Conservation (phyloP, 2,888 invertebrate species). For the Limulus polyphemus region DNA sequence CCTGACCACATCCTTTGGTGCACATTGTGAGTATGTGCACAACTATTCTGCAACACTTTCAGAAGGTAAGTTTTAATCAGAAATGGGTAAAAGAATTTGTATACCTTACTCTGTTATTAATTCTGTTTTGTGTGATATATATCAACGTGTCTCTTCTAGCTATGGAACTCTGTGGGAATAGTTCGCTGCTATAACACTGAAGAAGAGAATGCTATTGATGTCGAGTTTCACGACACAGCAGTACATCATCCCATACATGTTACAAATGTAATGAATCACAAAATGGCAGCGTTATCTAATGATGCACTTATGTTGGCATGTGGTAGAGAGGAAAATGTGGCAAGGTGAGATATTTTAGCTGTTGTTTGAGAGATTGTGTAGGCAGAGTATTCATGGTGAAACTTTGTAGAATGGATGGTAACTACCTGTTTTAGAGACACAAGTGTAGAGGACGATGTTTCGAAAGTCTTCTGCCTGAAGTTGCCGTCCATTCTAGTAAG, state of each 20-base stretch:
- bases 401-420: too few relatives aligned
- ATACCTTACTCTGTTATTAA: conserved; percentile 2
- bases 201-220: conserved; percentile 63
- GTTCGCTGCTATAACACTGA: conserved; percentile 64
- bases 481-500: too few relatives aligned
- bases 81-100: neutral
- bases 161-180: conserved; percentile 90
- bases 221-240: conserved; percentile 86
- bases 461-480: too few relatives aligned
- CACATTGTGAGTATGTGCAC: too few relatives aligned
- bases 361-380: too few relatives aligned
- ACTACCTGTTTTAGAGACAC: too few relatives aligned
- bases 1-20: too few relatives aligned
- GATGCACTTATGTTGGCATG: conserved; percentile 62
- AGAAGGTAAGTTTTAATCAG: too few relatives aligned
- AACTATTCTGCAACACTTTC: too few relatives aligned
- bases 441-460: too few relatives aligned
- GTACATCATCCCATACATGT: conserved; percentile 81
- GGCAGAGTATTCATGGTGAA: too few relatives aligned
- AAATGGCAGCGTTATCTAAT: conserved; percentile 71
- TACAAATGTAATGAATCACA: conserved; percentile 69
- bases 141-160: conserved; percentile 37
- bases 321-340: conserved; percentile 41
- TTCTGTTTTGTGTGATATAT: conserved; percentile 7
- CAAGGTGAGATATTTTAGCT: conserved; percentile 47